Evolutionary conservation across 2,888 invertebrate species (phyloP), one percentile per base, ranked within the genome.

Genomic region (Lottia gigantea): DNA sequence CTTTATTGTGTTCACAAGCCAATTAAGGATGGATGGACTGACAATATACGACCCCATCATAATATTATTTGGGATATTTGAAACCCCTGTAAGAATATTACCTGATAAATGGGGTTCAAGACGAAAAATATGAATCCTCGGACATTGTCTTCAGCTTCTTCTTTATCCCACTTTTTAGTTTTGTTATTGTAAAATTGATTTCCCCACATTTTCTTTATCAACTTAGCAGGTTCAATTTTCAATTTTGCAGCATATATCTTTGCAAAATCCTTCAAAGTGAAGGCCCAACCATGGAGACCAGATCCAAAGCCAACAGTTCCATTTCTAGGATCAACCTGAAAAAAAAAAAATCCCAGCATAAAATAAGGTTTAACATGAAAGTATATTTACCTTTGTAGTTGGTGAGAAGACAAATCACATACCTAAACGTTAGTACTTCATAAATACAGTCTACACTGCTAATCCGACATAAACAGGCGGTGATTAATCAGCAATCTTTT

Each of bases 261-360:
- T 65, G 98, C 92, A 91, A 99, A 99, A 91, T 99, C 98, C 91
- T 99, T 99, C 80, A 99, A 92, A 77, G 99, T 99, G 90, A 99
- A 99, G 67, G 98, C 99, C 99, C 99, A 99, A 78, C 99, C 98
- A 90, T 99, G 99, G 76, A 99, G 95, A 85, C 99, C 99, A 40
- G 98, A 98, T 76, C 99, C 99, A 90, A 99, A 99, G 87, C 99
- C 99, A 76, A 99, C 99, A 76, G 97, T 98, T 83, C 99, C 99
- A 91, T 95, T 95, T 90, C 96, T 95, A 82, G 99, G 98, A 90
- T 98, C 97, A 82, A 95, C 93, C 92, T 93, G 70, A 40, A 62
- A 26, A n/a, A 45, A 25, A 67, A 14, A 14, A 47, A n/a, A n/a
- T n/a, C n/a, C n/a, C n/a, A n/a, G n/a, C n/a, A n/a, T n/a, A n/a